Conservation (phyloP, 2,888 invertebrate genomes). For the Leucozona laternaria region DNA sequence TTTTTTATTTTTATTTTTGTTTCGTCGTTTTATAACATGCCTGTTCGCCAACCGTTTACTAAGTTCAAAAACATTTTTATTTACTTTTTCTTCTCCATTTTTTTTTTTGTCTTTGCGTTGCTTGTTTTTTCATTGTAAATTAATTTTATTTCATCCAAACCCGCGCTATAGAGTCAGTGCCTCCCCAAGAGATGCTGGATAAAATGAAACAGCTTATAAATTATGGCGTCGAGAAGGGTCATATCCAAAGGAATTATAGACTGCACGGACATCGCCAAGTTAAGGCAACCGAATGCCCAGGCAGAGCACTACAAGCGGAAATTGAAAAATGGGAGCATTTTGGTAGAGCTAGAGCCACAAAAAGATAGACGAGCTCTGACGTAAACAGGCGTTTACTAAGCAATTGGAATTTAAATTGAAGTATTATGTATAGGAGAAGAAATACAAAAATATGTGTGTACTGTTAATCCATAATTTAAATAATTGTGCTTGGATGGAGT, state of each 20-base stretch:
- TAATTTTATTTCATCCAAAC: conserved; percentile 53
- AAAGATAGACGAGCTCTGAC: conserved; percentile 32
- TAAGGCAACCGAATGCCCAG: conserved; percentile 87
- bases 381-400: conserved; percentile 35
- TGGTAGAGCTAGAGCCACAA: conserved; percentile 9
- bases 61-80: conserved; percentile 56
- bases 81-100: conserved; percentile 49
- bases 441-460: neutral
- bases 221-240: conserved; percentile 85
- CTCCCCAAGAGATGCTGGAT: conserved; percentile 85
- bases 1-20: neutral
- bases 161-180: conserved; percentile 81
- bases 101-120: neutral
- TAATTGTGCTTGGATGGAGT: conserved; percentile 28
- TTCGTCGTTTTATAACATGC: conserved; percentile 37
- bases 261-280: conserved; percentile 86
- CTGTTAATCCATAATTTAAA: neutral
- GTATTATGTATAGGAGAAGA: neutral
- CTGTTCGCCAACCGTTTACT: conserved; percentile 27
- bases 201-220: conserved; percentile 85
- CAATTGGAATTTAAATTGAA: conserved; percentile 42
- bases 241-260: conserved; percentile 84
- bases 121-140: conserved; percentile 52
- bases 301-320: conserved; percentile 85
- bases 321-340: conserved; percentile 86